A percentile compares a stretch with the other conserved stretches of the same genome.
Evolutionary conservation across 2,797 vertebrate species (phyloP).

Genomic region (Spinus pinus): DNA sequence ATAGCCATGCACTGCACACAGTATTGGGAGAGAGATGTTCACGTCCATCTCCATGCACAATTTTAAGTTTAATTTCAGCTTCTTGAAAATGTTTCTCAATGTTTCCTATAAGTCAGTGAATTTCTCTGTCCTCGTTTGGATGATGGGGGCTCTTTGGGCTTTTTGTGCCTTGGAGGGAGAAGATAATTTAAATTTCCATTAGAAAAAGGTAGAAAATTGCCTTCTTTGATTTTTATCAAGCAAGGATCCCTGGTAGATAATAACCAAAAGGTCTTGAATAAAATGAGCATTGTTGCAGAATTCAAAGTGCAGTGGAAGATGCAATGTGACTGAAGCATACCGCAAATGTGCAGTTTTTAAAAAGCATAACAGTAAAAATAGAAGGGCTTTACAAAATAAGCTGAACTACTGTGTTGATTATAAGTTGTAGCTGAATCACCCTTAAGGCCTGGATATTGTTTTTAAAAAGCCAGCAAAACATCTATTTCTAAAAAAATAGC

Average conservation of each 20-base stretch:
- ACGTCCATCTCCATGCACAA: fast-evolving
- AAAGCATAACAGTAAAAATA: conserved; percentile 21
- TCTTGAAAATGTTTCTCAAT: background rate
- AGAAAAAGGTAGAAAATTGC: background rate
- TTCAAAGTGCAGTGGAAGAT: background rate
- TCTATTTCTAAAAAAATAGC: conserved; percentile 7
- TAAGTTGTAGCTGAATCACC: conserved; percentile 17
- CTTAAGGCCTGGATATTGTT: background rate
- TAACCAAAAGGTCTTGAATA: background rate
- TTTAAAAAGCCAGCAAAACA: background rate
- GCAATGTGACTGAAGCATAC: background rate
- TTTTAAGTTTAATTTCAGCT: background rate
- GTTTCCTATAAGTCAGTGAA: background rate
- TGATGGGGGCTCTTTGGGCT: background rate
- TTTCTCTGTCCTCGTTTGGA: background rate
- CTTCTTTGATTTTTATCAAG: background rate
- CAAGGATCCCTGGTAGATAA: background rate
- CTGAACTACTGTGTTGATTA: conserved; percentile 4
- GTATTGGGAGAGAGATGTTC: too few relatives aligned
- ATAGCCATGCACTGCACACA: fast-evolving
- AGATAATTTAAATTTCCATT: background rate
- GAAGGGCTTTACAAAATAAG: background rate
- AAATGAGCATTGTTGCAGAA: background rate
- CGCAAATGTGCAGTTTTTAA: background rate
- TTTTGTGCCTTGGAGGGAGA: background rate